Percentiles rank a stretch among this genome's conserved stretches.
Evolutionary conservation across 2,888 invertebrate genomes (phyloP).

Genomic region (Agonopterix subpropinquella): DNA sequence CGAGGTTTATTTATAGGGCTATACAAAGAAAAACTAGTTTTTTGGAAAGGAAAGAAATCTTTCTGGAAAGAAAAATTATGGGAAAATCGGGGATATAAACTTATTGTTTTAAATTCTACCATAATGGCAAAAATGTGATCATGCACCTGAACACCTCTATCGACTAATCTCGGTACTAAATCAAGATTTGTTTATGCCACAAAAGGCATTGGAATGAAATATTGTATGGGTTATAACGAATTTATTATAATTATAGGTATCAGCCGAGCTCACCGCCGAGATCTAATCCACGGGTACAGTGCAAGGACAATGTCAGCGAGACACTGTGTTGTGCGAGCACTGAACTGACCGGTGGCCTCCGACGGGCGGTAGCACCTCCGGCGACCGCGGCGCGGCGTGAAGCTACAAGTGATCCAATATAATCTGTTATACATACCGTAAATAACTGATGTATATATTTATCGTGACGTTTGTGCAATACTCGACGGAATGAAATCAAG

Average conservation of each 20-base stretch:
- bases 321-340: constrained; percentile 2
- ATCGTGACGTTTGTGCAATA: constrained; percentile 54
- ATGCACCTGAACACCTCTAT: too few relatives aligned
- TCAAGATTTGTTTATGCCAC: too few relatives aligned
- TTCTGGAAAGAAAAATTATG: too few relatives aligned
- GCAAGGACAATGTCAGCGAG: constrained; percentile 22
- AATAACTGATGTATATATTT: constrained; percentile 45
- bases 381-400: constrained; percentile 12
- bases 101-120: too few relatives aligned
- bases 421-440: constrained; percentile 24
- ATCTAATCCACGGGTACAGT: constrained; percentile 35
- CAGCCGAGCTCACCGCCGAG: constrained; percentile 47
- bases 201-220: too few relatives aligned
- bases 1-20: too few relatives aligned
- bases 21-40: too few relatives aligned
- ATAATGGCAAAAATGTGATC: too few relatives aligned
- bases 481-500: constrained; percentile 36
- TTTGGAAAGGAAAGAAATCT: too few relatives aligned
- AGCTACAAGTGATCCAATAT: constrained; percentile 20
- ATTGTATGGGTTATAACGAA: neutral
- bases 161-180: too few relatives aligned
- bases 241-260: constrained; percentile 28
- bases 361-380: constrained; percentile 9
- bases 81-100: too few relatives aligned
- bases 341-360: constrained; percentile 8